Percentiles rank a stretch among this genome's conserved stretches.
Conservation (phyloP, 2,113 vertebrate genomes). For the Platichthys stellatus region DNA sequence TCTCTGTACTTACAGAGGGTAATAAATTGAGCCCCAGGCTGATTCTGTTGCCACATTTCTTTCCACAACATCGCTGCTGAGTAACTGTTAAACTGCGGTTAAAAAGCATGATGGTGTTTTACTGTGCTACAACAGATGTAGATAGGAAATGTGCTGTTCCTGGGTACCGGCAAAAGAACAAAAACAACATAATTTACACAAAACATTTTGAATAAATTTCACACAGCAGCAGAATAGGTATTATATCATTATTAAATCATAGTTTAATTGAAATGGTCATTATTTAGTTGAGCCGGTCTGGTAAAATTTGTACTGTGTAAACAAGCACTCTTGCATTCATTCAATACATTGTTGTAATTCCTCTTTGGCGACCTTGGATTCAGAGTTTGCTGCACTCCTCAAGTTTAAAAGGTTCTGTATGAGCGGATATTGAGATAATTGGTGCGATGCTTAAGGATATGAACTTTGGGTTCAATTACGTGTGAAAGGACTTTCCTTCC, state of each 20-base stretch:
- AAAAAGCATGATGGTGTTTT: slow-evolving; percentile 6
- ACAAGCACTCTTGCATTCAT: background rate
- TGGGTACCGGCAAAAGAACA: background rate
- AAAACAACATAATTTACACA: too few species aligned
- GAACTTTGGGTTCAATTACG: slow-evolving; percentile 67
- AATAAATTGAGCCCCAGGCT: slow-evolving; percentile 38
- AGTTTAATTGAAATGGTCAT: background rate
- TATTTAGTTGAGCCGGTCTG: background rate
- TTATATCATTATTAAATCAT: background rate
- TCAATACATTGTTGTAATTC: slow-evolving; percentile 8
- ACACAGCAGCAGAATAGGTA: background rate
- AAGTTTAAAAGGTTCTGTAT: slow-evolving; percentile 34
- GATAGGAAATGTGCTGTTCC: slow-evolving; percentile 7
- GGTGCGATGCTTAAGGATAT: slow-evolving; percentile 53
- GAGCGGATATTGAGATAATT: slow-evolving; percentile 55
- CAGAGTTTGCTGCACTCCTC: slow-evolving; percentile 1
- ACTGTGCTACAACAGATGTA: slow-evolving; percentile 17
- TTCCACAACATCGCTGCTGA: slow-evolving; percentile 43
- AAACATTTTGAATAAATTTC: background rate
- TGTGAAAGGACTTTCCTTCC: slow-evolving; percentile 69
- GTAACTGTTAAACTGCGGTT: slow-evolving; percentile 47
- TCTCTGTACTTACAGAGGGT: slow-evolving; percentile 30
- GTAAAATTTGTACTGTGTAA: background rate
- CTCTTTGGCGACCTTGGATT: slow-evolving; percentile 17
- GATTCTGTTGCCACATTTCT: slow-evolving; percentile 47